Base-by-base conservation (phyloP, 2,113 vertebrate species). In the Atherinomorus stipes region DNA sequence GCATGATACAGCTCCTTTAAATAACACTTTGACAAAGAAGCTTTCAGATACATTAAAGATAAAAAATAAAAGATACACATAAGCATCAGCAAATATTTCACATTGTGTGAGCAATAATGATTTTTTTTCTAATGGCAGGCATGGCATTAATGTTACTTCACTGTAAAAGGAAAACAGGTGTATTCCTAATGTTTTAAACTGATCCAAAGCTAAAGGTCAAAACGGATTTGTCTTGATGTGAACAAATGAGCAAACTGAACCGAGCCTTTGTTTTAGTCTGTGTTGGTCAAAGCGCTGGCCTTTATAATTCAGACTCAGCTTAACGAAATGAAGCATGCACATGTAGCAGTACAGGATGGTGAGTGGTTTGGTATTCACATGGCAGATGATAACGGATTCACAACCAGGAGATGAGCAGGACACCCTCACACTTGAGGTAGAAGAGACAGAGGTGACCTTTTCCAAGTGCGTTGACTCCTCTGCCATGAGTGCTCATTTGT, bases 401-500 rank as follows among this genome's bases (percentile, higher is more conserved):
- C 64, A 76, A 73, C 73, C 34, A 53, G 57, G 45, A 85, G 73
- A 88, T 0, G 38, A 78, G 71, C 65, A 54, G 62, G 66, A 76
- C 22, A 18, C 66, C 40, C 11, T 45, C 50, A 66, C 54, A 66
- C 74, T 85, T 50, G 53, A 80, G 62, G 62, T 54, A 62, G 76
- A 57, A 56, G 83, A 81, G 72, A 75, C 5, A 69, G 26, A 15
- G 49, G 68, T 59, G 79, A 89, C 85, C 81, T 91, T 90, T 89
- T 89, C 70, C 74, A 82, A 78, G 56, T 34, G 12, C 73, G 45
- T 38, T 64, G 74, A 82, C 62, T 84, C 50, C 1, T 2, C 64
- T 65, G 78, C 64, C 45, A 62, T 54, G 59, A 82, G 80, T 69
- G 59, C 74, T 85, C 86, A 75, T 91, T 89, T 87, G 76, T 87